A percentile compares a stretch with the other conserved stretches of the same genome.
These are phyloP conservation scores for Acleris emargana DNA, from an alignment of 2,888 invertebrate genomes.

Conservation along the genomic window DNA sequence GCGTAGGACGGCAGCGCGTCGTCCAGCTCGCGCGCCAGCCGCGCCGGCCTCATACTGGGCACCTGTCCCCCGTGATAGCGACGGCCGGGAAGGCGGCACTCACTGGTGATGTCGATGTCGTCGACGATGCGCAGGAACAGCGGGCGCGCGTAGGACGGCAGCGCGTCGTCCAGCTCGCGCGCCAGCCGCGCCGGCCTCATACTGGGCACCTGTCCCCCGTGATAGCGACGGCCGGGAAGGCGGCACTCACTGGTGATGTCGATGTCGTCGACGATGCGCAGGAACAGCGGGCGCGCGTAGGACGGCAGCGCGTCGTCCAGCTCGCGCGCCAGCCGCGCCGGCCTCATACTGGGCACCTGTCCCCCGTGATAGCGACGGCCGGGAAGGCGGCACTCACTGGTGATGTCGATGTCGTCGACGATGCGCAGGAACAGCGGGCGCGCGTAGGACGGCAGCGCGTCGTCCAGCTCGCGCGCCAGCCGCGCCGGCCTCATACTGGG, in stretches of 20 bases:
- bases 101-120: conserved; percentile 90
- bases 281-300: conserved; percentile 95
- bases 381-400: conserved; percentile 70
- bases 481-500: too few species aligned
- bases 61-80: too few species aligned
- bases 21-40: conserved; percentile 86
- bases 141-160: conserved; percentile 95
- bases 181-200: conserved; percentile 82
- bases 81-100: conserved; percentile 32
- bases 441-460: conserved; percentile 92
- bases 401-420: conserved; percentile 90
- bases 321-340: conserved; percentile 84
- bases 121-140: conserved; percentile 92
- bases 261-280: conserved; percentile 90
- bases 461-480: conserved; percentile 86
- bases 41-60: too few species aligned
- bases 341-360: too few species aligned
- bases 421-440: conserved; percentile 94
- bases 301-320: conserved; percentile 89
- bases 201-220: too few species aligned
- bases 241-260: conserved; percentile 87
- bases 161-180: conserved; percentile 86
- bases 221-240: too few species aligned
- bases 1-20: conserved; percentile 93
- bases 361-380: too few species aligned